These are phyloP conservation scores for Oedothorax gibbosus DNA, from an alignment of 1,140 invertebrate genomes.

Conservation along the genomic window DNA sequence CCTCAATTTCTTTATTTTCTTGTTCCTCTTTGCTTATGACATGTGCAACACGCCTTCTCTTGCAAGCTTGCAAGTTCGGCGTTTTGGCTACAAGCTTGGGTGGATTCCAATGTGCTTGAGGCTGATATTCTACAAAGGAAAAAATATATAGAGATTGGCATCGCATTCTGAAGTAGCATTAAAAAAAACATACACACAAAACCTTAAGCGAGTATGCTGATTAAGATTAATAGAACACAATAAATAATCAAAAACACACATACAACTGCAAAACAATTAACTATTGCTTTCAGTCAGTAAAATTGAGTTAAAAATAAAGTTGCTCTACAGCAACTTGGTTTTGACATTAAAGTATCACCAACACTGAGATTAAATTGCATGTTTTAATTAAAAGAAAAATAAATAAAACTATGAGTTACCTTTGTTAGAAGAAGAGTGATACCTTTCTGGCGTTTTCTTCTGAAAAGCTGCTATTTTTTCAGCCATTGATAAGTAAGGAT, in stretches of 20 bases:
- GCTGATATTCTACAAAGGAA: constrained; percentile 19
- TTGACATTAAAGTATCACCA: no score
- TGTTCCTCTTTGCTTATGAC: constrained; percentile 38
- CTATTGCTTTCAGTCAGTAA: no score
- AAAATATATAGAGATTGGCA: background rate
- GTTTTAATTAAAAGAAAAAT: no score
- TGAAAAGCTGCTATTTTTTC: constrained; percentile 41
- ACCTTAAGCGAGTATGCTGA: no score
- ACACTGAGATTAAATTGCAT: no score
- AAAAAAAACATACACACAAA: no score
- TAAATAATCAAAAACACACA: no score
- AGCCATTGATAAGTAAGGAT: constrained; percentile 35
- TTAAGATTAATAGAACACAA: no score
- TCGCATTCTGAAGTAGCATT: background rate
- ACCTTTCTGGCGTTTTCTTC: constrained; percentile 32
- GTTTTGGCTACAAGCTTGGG: constrained; percentile 5
- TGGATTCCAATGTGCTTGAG: constrained; percentile 39
- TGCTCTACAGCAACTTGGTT: no score
- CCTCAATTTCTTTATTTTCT: constrained; percentile 38
- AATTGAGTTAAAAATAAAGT: no score
- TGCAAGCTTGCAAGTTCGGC: constrained; percentile 30
- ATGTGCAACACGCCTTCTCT: constrained; percentile 14
- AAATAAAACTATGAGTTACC: no score
- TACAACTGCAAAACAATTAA: no score
- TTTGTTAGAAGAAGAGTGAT: constrained; percentile 20